phyloP scores from a whole-genome alignment of 2,888 invertebrate species.

The Apodemia mormo region DNA sequence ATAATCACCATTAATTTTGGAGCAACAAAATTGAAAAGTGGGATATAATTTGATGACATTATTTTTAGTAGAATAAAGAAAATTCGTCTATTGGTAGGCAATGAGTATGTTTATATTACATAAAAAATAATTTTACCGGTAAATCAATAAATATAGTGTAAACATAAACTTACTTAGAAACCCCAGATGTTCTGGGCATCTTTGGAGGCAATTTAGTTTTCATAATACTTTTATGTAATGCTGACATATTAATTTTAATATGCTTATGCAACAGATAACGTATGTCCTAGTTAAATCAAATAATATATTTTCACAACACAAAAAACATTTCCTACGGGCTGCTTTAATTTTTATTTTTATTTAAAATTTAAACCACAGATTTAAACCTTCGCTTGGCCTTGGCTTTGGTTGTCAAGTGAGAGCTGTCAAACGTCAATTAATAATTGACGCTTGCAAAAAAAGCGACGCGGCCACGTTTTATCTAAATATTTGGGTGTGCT shows the following conservation, averaged over 20 bases:
- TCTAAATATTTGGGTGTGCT: too few relatives aligned
- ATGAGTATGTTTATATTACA: too few relatives aligned
- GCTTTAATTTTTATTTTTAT: background rate
- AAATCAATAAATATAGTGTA: conserved; percentile 10
- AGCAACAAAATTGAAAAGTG: too few relatives aligned
- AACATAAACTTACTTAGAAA: conserved; percentile 53
- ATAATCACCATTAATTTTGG: too few relatives aligned
- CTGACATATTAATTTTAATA: conserved; percentile 77
- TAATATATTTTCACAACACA: background rate
- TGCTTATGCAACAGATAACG: background rate
- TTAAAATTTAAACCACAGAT: background rate
- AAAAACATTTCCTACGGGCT: background rate
- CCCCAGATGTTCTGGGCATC: conserved; percentile 65
- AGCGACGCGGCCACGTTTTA: too few relatives aligned
- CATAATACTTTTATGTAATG: conserved; percentile 85
- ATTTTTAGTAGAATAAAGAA: too few relatives aligned
- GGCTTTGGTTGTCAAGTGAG: background rate
- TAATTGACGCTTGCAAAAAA: too few relatives aligned
- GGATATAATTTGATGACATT: too few relatives aligned
- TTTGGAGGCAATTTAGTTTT: conserved; percentile 85
- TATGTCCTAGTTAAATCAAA: background rate
- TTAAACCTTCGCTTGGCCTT: background rate
- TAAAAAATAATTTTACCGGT: background rate
- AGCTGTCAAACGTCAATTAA: background rate
- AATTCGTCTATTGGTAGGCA: too few relatives aligned